phyloP scores from a whole-genome alignment of 37 sponge, comb jelly and placozoan genomes.

The Agelas oroides region DNA sequence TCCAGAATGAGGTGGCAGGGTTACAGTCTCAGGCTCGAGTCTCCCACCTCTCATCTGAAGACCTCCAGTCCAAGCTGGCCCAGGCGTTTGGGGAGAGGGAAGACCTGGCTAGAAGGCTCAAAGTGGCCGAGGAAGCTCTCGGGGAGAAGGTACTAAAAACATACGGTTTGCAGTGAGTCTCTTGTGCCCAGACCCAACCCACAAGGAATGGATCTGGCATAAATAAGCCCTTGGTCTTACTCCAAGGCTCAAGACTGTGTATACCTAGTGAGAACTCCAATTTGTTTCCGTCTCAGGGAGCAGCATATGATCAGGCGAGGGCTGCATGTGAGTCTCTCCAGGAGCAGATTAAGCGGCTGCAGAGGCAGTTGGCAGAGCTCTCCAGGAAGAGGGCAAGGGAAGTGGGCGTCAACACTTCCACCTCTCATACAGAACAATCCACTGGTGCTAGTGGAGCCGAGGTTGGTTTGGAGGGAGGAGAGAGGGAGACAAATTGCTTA shows the following conservation, averaged over 20 bases:
- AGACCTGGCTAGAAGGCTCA: conserved; percentile 51
- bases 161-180: neutral
- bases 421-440: no score
- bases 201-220: neutral
- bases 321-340: conserved; percentile 10
- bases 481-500: no score
- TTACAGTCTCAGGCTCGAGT: conserved; percentile 46
- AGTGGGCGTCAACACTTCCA: no score
- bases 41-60: conserved; percentile 28
- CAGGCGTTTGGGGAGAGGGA: conserved; percentile 52
- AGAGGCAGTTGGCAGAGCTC: conserved; percentile 29
- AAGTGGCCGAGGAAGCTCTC: conserved; percentile 37
- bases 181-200: no score
- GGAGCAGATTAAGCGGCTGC: conserved; percentile 27
- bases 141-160: conserved; percentile 37
- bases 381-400: neutral
- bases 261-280: no score
- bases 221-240: neutral
- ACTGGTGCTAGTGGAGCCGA: no score
- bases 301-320: conserved; percentile 20
- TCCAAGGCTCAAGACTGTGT: neutral
- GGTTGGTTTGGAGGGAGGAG: no score
- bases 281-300: conserved; percentile 10
- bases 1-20: neutral
- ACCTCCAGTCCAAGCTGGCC: conserved; percentile 39